Evolutionary conservation across 2,888 invertebrate species (phyloP), one percentile per base, ranked within the genome.

Genomic region (Acrocera orbiculus): DNA sequence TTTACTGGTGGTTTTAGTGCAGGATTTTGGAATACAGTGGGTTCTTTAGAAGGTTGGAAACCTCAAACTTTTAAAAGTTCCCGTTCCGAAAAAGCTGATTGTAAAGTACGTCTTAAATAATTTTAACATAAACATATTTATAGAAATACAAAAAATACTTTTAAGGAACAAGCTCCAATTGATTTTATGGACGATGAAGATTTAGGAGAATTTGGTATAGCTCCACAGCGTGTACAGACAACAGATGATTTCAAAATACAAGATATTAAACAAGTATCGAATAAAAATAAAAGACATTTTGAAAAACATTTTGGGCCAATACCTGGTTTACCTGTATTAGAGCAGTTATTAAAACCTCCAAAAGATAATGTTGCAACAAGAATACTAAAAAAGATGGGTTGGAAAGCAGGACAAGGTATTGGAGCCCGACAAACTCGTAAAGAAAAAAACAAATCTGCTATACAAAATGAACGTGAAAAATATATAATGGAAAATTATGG

Each of bases 121-220:
- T 23, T 11, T 9, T 9, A 15, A 32, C 10, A 16, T 22, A 13
- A 11, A 7, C 11, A 14, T 30, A 13, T 16, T 14, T 22, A 10
- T 16, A 13, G 22, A 23, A 11, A 3, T 13, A n/a, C 29, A 11
- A 22, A 16, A 9, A 27, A 28, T 20, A 19, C 30, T 30, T 39
- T 38, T n/a, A 48, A 66, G 57, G 46, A 45, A 24, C 82, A 81
- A 54, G 69, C 66, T 42, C 83, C 92, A 0, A 81, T 89, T 56
- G 93, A 96, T 62, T 98, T 83, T 51, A 98, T 98, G 98, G 98
- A 98, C 56, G 86, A 87, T 9, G 98, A 98, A 58, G 96, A 98
- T 57, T 68, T 86, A 16, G 76, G 86, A 3, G 86, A 90, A 53
- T 86, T 83, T 63, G 98, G 96, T 13, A 92, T 98, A 45, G 93